Percentiles rank a stretch among this genome's conserved stretches.
phyloP scores from a whole-genome alignment of 2,888 invertebrate species.

The Mimas tiliae region DNA sequence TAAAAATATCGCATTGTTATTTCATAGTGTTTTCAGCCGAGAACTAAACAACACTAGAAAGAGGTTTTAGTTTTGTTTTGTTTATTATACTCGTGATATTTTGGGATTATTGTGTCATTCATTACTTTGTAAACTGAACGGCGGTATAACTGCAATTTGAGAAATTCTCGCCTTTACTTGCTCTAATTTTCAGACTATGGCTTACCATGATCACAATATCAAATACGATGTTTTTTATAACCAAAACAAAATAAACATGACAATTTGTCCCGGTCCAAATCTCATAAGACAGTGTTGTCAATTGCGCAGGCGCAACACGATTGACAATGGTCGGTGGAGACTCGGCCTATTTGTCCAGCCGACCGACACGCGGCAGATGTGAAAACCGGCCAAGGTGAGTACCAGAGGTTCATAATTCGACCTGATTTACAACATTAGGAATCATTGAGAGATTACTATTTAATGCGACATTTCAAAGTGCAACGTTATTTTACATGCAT shows the following conservation, averaged over 20 bases:
- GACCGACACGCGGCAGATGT: slow-evolving; percentile 70
- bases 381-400: slow-evolving; percentile 76
- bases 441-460: slow-evolving; percentile 15
- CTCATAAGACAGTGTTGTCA: slow-evolving; percentile 26
- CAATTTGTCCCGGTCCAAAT: slow-evolving; percentile 16
- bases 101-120: no score
- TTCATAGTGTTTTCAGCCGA: no score
- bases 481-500: neutral
- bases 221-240: neutral
- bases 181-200: neutral
- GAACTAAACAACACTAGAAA: no score
- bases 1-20: neutral
- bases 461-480: neutral
- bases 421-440: slow-evolving; percentile 41
- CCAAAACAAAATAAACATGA: neutral
- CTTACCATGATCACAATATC: neutral
- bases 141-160: no score
- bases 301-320: slow-evolving; percentile 40
- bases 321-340: slow-evolving; percentile 68
- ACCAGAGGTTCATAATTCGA: slow-evolving; percentile 40
- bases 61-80: no score
- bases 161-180: neutral
- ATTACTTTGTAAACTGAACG: no score
- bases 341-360: slow-evolving; percentile 67
- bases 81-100: no score